Evolutionary conservation across 2,797 vertebrate species (phyloP), one percentile per base, ranked within the genome.

Genomic region (Melanotaenia parkinsoni): DNA sequence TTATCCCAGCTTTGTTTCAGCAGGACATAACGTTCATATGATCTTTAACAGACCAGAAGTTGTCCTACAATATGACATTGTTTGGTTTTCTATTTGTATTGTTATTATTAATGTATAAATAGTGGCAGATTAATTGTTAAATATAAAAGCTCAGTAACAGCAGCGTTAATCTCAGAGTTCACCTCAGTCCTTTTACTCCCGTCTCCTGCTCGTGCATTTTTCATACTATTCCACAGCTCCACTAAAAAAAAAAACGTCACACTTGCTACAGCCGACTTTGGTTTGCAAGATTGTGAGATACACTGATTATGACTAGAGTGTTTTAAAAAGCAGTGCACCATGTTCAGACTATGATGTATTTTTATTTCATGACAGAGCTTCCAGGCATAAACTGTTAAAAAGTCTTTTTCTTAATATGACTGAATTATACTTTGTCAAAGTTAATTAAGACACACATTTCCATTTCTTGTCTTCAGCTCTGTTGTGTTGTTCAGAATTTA

Each of bases 21-120:
- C 26, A 32, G 59, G 7, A 5, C 63, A 35, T 50, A 47, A 64
- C 53, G 26, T 57, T 16, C 33, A 58, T 65, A 61, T 35, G 63
- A 14, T 20, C 7, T 5, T 56, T 3, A 40, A 33, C 9, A 54
- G 22, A 11, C 47, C 47, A 50, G n/a, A 13, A 11, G 16, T 2
- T 13, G 24, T 40, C 35, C 38, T 5, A 47, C 5, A 51, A 57
- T n/a, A 38, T 54, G 0, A 30, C 7, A 12, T 40, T 22, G 7
- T 28, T 47, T 61, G n/a, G 43, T 47, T 32, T 32, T 60, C 1
- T 2, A 3, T 43, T 38, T 13, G 4, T 50, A 10, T 61, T 63
- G 20, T 26, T 5, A 58, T 26, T 3, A 58, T 47, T 13, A 56
- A 65, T 2, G 1, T 61, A 12, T 5, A 32, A 4, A 53, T 28